Conservation (phyloP, 1,140 invertebrate species). For the Caerostris darwini region DNA sequence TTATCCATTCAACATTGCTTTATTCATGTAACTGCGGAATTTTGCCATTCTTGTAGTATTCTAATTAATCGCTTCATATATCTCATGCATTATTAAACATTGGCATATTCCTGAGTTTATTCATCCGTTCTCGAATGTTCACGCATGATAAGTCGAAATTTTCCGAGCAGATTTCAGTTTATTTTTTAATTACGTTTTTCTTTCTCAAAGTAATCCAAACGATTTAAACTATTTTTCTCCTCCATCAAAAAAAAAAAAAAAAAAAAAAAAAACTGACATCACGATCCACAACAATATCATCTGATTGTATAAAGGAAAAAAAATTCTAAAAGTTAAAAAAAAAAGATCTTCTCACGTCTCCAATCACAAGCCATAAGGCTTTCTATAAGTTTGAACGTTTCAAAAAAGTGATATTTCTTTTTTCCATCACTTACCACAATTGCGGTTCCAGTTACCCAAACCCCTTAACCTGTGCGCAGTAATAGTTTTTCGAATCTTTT, state of each 20-base stretch:
- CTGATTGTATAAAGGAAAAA: no score
- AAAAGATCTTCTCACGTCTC: background rate
- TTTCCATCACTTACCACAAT: background rate
- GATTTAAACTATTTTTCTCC: background rate
- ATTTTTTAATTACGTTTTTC: background rate
- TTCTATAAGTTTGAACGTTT: background rate
- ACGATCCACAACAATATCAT: no score
- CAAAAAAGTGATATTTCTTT: background rate
- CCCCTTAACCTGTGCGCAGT: no score
- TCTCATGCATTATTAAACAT: no score
- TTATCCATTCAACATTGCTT: no score
- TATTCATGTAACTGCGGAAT: no score
- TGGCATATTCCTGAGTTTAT: no score
- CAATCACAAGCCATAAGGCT: background rate
- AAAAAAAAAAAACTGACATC: no score
- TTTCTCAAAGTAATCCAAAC: background rate
- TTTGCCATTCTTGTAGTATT: no score
- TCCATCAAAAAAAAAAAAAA: background rate
- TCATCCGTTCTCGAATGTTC: no score
- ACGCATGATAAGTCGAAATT: background rate
- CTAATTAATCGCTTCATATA: no score
- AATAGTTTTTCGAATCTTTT: background rate
- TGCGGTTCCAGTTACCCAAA: background rate
- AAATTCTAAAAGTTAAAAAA: background rate
- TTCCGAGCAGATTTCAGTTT: background rate